Conservation (phyloP, 2,888 invertebrate genomes). For the Orthosia incerta region DNA sequence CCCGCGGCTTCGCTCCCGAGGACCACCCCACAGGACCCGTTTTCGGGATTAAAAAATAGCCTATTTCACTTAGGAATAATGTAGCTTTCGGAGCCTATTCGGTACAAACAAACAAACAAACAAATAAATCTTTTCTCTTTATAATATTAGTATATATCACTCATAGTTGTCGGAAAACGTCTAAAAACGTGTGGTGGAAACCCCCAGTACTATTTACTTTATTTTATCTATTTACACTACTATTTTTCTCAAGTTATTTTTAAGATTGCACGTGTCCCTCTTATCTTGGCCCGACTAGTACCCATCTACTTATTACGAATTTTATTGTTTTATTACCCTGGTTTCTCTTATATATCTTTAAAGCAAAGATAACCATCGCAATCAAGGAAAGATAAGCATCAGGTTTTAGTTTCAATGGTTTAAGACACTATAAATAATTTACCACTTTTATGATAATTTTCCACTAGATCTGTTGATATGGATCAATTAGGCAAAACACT, state of each 20-base stretch:
- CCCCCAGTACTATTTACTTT: constrained; percentile 4
- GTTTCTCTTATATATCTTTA: constrained; percentile 8
- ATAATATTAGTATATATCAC: no score
- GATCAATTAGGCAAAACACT: not conserved
- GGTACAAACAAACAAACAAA: no score
- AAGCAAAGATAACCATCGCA: constrained; percentile 27
- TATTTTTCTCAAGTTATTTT: constrained; percentile 21
- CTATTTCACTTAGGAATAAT: no score
- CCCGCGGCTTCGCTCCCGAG: no score
- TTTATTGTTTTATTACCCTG: not conserved
- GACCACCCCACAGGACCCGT: no score
- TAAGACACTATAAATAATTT: not conserved
- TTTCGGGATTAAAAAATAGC: no score
- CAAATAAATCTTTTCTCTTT: no score
- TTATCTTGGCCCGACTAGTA: constrained; percentile 5
- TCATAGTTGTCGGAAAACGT: not conserved
- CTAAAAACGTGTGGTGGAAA: not conserved
- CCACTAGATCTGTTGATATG: not conserved
- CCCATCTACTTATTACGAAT: not conserved
- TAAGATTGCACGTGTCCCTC: constrained; percentile 3
- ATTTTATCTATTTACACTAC: not conserved
- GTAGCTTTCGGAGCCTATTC: no score
- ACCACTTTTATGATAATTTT: not conserved
- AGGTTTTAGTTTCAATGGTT: not conserved
- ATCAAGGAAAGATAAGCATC: constrained; percentile 28